A percentile compares a stretch with the other conserved stretches of the same genome.
Evolutionary conservation across 2,888 invertebrate genomes (phyloP).

Genomic region (Linnaemya tessellans): DNA sequence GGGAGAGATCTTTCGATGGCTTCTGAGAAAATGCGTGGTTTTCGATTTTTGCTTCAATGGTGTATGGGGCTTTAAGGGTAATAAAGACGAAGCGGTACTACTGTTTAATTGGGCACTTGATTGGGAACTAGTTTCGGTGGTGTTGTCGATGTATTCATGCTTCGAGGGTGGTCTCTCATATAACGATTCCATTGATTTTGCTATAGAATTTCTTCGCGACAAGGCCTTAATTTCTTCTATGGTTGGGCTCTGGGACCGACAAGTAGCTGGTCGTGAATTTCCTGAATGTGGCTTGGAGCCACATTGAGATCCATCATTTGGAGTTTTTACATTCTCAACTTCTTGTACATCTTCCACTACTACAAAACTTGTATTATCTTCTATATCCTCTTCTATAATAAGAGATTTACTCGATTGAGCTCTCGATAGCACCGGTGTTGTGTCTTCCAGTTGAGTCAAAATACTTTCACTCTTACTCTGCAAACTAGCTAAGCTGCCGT

Average conservation of each 20-base stretch:
- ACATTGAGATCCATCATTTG: constrained; percentile 41
- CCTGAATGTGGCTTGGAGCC: constrained; percentile 59
- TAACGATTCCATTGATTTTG: constrained; percentile 79
- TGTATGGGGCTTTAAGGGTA: constrained; percentile 74
- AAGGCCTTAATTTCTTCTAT: constrained; percentile 75
- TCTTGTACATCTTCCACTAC: constrained; percentile 74
- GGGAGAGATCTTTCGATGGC: constrained; percentile 80
- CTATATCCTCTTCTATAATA: constrained; percentile 82
- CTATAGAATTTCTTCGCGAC: constrained; percentile 75
- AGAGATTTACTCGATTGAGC: constrained; percentile 83
- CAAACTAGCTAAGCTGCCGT: constrained; percentile 77
- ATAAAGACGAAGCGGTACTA: constrained; percentile 64
- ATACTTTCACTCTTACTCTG: constrained; percentile 79
- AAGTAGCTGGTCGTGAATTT: constrained; percentile 37
- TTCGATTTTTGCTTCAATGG: constrained; percentile 81
- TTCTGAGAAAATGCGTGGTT: constrained; percentile 79
- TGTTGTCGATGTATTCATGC: constrained; percentile 73
- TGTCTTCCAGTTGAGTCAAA: constrained; percentile 77
- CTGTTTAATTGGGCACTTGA: constrained; percentile 75
- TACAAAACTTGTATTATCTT: constrained; percentile 77
- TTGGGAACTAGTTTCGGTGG: constrained; percentile 78
- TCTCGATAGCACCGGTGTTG: constrained; percentile 77
- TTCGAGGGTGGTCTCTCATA: constrained; percentile 76
- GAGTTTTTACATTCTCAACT: constrained; percentile 28
- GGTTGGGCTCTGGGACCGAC: constrained; percentile 73